Evolutionary conservation across 2,888 invertebrate species (phyloP), one percentile per base, ranked within the genome.

Genomic region (Lasioglossum villosulum): DNA sequence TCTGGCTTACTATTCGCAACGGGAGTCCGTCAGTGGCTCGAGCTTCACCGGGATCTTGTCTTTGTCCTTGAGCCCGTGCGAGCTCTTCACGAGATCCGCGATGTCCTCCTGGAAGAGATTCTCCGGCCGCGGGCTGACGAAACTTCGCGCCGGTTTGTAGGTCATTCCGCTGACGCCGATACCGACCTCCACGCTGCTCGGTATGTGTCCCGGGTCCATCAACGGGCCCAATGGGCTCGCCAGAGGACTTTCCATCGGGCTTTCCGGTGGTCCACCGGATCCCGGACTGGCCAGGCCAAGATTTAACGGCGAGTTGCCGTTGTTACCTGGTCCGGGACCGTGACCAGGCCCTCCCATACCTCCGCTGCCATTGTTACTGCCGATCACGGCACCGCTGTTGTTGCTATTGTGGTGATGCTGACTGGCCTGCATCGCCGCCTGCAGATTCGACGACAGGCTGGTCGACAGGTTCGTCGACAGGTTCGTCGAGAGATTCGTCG

Each of bases 1-100:
- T 39, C 48, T 73, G 70, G 84, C 89, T 89, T 93, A 94, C 93
- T 95, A 97, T 94, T 97, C 96, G 95, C 97, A 97, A 84, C 96
- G 96, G 92, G 96, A 96, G 93, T 96, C 96, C 84, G 96, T 95
- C 83, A 97, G 95, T 85, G 97, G 97, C 95, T 97, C 98, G 95
- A 97, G 96, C 95, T 97, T 97, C 88, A 97, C 97, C 90, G 96
- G 96, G 92, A 97, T 96, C 92, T 95, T 95, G 87, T 95, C 95
- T 90, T 95, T 95, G 90, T 95, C 95, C 90, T 95, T 95, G 70
- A 93, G 92, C 56, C 93, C 92, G 86, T 95, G 95, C 1, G 95
- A 94, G 89, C 94, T 97, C 96, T 96, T 97, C 14, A 96, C 96
- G 89, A 96, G 95, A 88, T 96, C 96, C 91, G 96, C 96, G 87